A percentile compares a stretch with the other conserved stretches of the same genome.
phyloP scores from a whole-genome alignment of 2,113 vertebrate species.

The Labeo catla region DNA sequence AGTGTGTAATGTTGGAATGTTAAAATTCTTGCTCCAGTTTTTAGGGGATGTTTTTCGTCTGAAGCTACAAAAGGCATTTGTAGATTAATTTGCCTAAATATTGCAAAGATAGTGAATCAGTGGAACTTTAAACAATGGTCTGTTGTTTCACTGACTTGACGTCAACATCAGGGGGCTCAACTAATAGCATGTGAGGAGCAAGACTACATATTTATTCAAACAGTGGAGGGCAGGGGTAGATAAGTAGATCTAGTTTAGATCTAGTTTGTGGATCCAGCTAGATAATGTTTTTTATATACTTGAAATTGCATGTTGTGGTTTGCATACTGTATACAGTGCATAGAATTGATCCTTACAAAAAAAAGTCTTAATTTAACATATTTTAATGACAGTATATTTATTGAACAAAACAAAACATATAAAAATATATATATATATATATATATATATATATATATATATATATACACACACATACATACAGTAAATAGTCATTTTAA shows the following conservation, averaged over 20 bases:
- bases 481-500: too few species aligned
- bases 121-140: neutral
- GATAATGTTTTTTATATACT: neutral
- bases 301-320: neutral
- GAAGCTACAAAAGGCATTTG: too few species aligned
- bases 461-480: too few species aligned
- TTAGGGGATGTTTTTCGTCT: too few species aligned
- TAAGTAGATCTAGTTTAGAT: too few species aligned
- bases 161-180: neutral
- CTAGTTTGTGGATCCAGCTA: neutral
- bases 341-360: neutral
- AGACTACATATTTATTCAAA: neutral
- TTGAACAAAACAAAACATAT: too few species aligned
- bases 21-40: neutral
- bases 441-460: too few species aligned
- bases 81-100: neutral
- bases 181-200: neutral
- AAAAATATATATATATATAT: too few species aligned
- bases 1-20: slow-evolving; percentile 9
- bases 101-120: too few species aligned
- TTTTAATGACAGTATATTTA: too few species aligned
- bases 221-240: neutral
- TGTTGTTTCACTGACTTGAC: neutral
- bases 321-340: neutral
- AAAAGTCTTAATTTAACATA: too few species aligned